Evolutionary conservation across 1,140 invertebrate species (phyloP).

Genomic region (Dendroctonus ponderosae): DNA sequence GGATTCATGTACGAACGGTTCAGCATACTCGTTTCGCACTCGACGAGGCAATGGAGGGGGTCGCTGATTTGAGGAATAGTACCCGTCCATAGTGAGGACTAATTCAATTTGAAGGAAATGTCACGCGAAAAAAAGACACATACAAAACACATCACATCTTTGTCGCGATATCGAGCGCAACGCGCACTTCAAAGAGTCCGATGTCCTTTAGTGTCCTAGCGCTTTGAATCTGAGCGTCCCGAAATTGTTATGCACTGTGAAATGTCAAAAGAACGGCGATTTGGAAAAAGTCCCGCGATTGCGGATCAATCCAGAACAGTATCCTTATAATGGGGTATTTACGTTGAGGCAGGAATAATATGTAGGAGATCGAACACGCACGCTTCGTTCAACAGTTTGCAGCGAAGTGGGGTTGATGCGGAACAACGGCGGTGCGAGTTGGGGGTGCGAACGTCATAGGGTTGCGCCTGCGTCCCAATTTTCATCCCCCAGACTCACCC

Average conservation of each 20-base stretch:
- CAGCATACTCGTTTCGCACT: conserved; percentile 58
- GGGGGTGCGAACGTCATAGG: conserved; percentile 46
- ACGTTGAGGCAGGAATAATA: conserved; percentile 35
- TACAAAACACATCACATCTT: conserved; percentile 35
- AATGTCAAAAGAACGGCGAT: not conserved
- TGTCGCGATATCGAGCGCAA: conserved; percentile 31
- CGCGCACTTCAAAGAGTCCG: conserved; percentile 29
- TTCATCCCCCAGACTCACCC: conserved; percentile 25
- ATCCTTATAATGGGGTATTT: conserved; percentile 26
- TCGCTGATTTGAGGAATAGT: conserved; percentile 49
- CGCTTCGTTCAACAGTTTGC: conserved; percentile 44
- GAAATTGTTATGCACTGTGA: not conserved
- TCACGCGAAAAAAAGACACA: conserved; percentile 28
- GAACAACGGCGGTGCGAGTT: conserved; percentile 38
- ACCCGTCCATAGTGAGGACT: conserved; percentile 53
- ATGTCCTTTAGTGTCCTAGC: conserved; percentile 30
- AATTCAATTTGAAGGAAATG: conserved; percentile 8
- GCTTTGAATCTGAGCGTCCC: not conserved
- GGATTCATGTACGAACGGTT: conserved; percentile 57
- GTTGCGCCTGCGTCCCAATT: conserved; percentile 36
- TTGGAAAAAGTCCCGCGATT: not conserved
- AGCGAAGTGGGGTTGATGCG: conserved; percentile 48
- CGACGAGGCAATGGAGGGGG: conserved; percentile 56
- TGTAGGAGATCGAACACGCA: conserved; percentile 34
- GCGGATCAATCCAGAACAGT: not conserved